These are phyloP conservation scores for Leptonema lineaticorne DNA, from an alignment of 1,140 invertebrate genomes.

Conservation along the genomic window DNA sequence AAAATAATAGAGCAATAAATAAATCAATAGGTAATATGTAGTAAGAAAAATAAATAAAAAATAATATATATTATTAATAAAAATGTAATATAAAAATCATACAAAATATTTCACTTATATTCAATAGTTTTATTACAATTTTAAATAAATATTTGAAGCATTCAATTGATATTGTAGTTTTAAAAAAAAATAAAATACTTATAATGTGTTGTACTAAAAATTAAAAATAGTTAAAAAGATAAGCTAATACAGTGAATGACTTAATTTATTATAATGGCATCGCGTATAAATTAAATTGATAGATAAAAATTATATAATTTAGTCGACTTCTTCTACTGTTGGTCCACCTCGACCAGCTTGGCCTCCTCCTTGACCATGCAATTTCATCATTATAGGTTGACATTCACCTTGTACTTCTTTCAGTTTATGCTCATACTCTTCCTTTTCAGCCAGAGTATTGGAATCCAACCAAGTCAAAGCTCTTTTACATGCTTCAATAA, in stretches of 20 bases:
- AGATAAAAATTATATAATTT: slow-evolving; percentile 40
- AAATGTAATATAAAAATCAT: not conserved
- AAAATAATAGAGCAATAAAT: too few relatives aligned
- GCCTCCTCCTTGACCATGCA: slow-evolving; percentile 61
- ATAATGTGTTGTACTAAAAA: too few relatives aligned
- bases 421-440: slow-evolving; percentile 74
- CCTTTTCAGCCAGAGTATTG: slow-evolving; percentile 70
- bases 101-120: too few relatives aligned
- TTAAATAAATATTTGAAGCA: not conserved
- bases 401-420: slow-evolving; percentile 73
- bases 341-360: slow-evolving; percentile 57
- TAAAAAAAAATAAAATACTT: too few relatives aligned
- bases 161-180: too few relatives aligned
- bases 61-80: not conserved
- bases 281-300: not conserved
- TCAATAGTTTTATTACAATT: too few relatives aligned
- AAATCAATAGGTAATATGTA: not conserved
- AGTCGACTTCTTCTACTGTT: slow-evolving; percentile 69
- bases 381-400: slow-evolving; percentile 73
- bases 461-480: slow-evolving; percentile 61
- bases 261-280: too few relatives aligned
- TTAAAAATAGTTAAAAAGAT: too few relatives aligned
- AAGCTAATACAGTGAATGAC: too few relatives aligned
- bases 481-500: slow-evolving; percentile 60
- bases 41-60: not conserved